Conservation (phyloP, 2,797 vertebrate genomes). For the Poeciliopsis turneri region DNA sequence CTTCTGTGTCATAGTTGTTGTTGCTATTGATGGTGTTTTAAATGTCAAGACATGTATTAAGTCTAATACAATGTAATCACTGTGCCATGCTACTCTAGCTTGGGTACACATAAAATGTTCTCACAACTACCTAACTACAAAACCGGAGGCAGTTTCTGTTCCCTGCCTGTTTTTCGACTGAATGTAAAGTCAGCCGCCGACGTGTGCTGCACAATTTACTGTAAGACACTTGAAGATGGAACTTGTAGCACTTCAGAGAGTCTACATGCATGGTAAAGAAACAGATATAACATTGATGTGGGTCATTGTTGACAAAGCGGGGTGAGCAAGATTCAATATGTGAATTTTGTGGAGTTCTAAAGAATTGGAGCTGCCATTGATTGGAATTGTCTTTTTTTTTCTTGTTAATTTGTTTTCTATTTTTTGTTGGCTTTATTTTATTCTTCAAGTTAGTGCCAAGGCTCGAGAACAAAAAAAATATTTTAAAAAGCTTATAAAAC, state of each 20-base stretch:
- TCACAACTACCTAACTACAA: conserved; percentile 75
- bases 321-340: not conserved
- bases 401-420: not conserved
- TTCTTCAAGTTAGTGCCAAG: conserved; percentile 14
- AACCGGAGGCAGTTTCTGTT: conserved; percentile 52
- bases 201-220: conserved; percentile 65
- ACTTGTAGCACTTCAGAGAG: conserved; percentile 53
- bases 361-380: not conserved
- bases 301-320: not conserved
- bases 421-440: not conserved
- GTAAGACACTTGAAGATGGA: conserved; percentile 62
- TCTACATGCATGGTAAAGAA: conserved; percentile 4
- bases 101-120: conserved; percentile 68
- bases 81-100: conserved; percentile 75
- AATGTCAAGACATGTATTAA: conserved; percentile 72
- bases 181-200: conserved; percentile 77
- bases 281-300: not conserved
- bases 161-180: conserved; percentile 61
- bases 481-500: conserved; percentile 10
- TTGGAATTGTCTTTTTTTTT: not conserved
- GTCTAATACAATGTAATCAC: conserved; percentile 78
- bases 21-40: conserved; percentile 73
- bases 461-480: not conserved
- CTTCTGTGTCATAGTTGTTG: conserved; percentile 67
- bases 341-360: conserved; percentile 11